Conservation (phyloP, 2,113 vertebrate species). For the Chascanopsetta lugubris region DNA sequence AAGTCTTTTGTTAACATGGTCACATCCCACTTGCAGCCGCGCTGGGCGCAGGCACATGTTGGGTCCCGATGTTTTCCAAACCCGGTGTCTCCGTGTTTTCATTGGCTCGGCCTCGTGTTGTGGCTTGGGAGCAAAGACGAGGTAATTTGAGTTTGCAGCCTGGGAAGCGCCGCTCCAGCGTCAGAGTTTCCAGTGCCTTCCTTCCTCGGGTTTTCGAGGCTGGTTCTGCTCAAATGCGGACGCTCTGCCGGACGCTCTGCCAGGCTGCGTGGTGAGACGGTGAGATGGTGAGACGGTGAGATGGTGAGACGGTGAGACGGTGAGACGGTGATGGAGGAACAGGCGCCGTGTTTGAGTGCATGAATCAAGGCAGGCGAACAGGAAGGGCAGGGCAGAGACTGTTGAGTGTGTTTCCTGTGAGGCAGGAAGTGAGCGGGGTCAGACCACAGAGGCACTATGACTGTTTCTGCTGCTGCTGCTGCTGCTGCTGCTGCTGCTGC, state of each 20-base stretch:
- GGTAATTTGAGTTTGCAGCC: constrained; percentile 24
- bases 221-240: background rate
- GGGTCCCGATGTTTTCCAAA: constrained; percentile 43
- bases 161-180: background rate
- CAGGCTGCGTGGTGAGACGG: no score
- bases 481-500: constrained; percentile 54
- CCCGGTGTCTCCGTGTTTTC: constrained; percentile 28
- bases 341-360: constrained; percentile 10
- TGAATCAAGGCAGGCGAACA: constrained; percentile 48
- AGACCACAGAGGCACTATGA: constrained; percentile 54
- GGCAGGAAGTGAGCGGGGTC: constrained; percentile 72
- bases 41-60: constrained; percentile 33
- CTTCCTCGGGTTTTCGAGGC: background rate
- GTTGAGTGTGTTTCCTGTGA: constrained; percentile 70
- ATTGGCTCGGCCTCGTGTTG: constrained; percentile 22
- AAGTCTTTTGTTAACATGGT: constrained; percentile 43
- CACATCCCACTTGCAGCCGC: constrained; percentile 43
- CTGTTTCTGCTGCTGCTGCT: constrained; percentile 54
- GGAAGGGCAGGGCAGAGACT: constrained; percentile 70
- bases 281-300: background rate
- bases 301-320: background rate
- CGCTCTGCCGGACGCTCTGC: no score
- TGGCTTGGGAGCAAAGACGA: constrained; percentile 26
- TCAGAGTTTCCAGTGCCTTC: constrained; percentile 1
- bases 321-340: background rate